Evolutionary conservation across 2,888 invertebrate species (phyloP), one percentile per base, ranked within the genome.

Genomic region (Teinopalpus imperialis): DNA sequence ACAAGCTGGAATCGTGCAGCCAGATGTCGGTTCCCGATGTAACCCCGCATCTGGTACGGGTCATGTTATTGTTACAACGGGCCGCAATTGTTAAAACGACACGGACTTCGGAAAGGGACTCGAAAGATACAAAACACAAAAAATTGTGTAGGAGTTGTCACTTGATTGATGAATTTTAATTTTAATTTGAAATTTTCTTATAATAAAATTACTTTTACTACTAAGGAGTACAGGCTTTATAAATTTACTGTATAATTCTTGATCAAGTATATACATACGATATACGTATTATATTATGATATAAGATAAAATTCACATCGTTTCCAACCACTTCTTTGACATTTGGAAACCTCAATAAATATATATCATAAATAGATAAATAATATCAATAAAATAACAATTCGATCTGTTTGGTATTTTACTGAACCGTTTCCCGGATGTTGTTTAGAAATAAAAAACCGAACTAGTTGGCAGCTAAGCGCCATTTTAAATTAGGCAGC

Each of bases 401-500:
- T 41, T 16, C 40, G 34, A 41, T 46, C 35, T 30, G 35, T 46
- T 41, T 41, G 46, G 41, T 46, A 46, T 46, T 49, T 44, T 41
- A 39, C 44, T 51, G 40, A 39, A 40, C 37, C 51, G 41, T 59
- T 63, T 61, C 63, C 60, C 60, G 61, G 60, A 60, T 60, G 59
- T 72, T 54, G 59, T 51, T 57, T 54, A 59, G 52, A 62, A 54
- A 56, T 64, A 70, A 71, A 48, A 54, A 37, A 46, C 6, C 30
- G 52, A 51, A 58, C 59, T 46, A 54, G 70, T 69, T 66, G 63
- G 60, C 63, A n/a, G 62, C 60, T 62, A 66, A 63, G 67, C 74
- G 70, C 72, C 75, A 63, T 68, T 69, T 45, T 60, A 66, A 74
- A 74, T 69, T 65, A 62, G 61, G 59, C 63, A 57, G 61, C 61